These are phyloP conservation scores for Prochilodus magdalenae DNA, from an alignment of 2,113 vertebrate species.

Conservation along the genomic window DNA sequence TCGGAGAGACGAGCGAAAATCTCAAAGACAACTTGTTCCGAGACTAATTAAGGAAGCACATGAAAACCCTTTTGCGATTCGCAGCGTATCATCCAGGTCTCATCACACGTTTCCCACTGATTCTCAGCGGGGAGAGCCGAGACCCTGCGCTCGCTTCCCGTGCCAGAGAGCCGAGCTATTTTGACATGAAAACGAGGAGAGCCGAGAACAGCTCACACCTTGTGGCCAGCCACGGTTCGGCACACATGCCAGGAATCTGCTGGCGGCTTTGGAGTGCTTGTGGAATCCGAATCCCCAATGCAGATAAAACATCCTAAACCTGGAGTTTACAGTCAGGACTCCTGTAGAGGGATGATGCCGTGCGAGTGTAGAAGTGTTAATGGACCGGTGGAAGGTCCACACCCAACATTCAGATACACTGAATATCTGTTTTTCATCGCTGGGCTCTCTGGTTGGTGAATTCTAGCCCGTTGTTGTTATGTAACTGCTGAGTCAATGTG, in stretches of 20 bases:
- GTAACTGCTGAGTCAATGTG: too few species aligned
- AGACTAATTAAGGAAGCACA: slow-evolving; percentile 16
- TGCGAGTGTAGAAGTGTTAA: too few species aligned
- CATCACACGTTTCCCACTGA: not conserved
- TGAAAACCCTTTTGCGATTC: not conserved
- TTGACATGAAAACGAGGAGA: not conserved
- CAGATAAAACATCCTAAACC: not conserved
- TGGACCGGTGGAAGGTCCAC: too few species aligned
- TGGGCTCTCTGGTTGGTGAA: too few species aligned
- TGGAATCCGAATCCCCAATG: not conserved
- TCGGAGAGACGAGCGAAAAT: not conserved
- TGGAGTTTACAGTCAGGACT: too few species aligned
- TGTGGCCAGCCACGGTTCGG: not conserved
- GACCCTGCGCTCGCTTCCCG: not conserved
- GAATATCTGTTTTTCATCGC: too few species aligned
- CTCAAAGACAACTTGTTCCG: not conserved
- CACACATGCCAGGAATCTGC: not conserved
- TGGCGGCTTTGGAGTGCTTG: not conserved
- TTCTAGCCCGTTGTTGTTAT: too few species aligned
- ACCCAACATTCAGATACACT: too few species aligned
- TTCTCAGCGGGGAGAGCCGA: not conserved
- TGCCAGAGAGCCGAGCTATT: not conserved
- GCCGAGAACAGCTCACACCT: not conserved
- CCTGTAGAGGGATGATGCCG: too few species aligned
- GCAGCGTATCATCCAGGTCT: not conserved